These are phyloP conservation scores for Picus viridis DNA, from an alignment of 2,797 vertebrate genomes.

Conservation along the genomic window DNA sequence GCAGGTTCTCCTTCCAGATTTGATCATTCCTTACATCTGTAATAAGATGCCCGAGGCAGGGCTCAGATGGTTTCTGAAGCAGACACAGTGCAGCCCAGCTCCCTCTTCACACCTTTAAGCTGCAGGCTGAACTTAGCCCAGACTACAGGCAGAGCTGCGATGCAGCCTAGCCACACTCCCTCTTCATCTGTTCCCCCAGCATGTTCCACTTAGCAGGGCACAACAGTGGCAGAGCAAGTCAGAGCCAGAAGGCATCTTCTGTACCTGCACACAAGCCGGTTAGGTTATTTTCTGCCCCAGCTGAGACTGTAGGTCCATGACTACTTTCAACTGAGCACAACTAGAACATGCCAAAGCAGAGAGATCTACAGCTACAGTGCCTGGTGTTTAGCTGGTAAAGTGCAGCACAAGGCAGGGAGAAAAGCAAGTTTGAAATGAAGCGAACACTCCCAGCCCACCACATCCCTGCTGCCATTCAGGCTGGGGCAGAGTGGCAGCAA, in stretches of 20 bases:
- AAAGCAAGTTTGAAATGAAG: background rate
- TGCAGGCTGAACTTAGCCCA: background rate
- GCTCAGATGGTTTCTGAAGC: background rate
- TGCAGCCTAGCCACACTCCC: background rate
- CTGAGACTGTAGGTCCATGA: background rate
- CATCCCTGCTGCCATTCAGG: background rate
- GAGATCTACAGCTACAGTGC: background rate
- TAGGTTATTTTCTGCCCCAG: conserved; percentile 1
- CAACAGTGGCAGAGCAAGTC: background rate
- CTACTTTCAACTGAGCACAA: background rate
- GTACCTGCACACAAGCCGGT: background rate
- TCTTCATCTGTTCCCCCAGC: background rate
- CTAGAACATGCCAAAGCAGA: background rate
- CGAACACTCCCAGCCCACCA: background rate
- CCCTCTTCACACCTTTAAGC: background rate
- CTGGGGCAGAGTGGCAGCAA: background rate
- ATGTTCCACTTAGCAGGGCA: background rate
- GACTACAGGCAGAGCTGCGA: background rate
- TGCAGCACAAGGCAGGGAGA: background rate
- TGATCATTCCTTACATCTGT: background rate
- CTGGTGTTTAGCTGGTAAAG: background rate
- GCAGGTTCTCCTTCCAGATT: background rate
- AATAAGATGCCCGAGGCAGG: background rate
- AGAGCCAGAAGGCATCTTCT: background rate
- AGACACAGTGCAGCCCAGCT: background rate